Evolutionary conservation across 2,113 vertebrate genomes (phyloP), one percentile per base, ranked within the genome.

Genomic region (Acinonyx jubatus): DNA sequence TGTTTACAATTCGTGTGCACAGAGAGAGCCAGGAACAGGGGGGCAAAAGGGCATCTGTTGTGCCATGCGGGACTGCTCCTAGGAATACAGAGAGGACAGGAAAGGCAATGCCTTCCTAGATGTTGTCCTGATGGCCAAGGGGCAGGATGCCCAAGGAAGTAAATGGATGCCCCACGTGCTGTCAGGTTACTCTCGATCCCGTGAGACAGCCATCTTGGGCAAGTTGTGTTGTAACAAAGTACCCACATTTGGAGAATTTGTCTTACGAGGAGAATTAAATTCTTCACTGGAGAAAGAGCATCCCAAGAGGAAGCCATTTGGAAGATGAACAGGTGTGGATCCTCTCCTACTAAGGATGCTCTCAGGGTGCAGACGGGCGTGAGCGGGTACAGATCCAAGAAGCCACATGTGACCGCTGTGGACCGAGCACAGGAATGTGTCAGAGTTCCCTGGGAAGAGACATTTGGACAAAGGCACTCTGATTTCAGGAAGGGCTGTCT

Each of bases 11-110:
- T 0, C 1, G 0, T 36, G 2, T 27, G 25, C 6, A 4, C 4
- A 14, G 36, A 83, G 19, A 25, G 61, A 68, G 5, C 33, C 3
- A 4, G 7, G 45, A 57, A 19, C 8, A 19, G 31, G 45, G 4
- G 15, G 0, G 1, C 12, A 11, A 27, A 13, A 33, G 41, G 4
- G 2, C 0, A 0, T 33, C 45, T 79, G 11, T 25, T 25, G 1
- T 0, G 13, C 91, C 8, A 0, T 0, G 5, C 7, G 4, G 41
- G 48, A 4, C 16, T 1, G 0, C 57, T 38, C 27, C 18, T 5
- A 31, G 52, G 50, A 65, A 14, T 29, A 14, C 23, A 31, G 38
- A 10, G 23, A 63, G 3, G 50, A 50, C 50, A 19, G 52, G 29
- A 73, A 57, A 21, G 38, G 16, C 14, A 9, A 38, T 16, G 0